These are phyloP conservation scores for Neosilurus mollespiculum DNA, from an alignment of 2,797 vertebrate species.

Conservation along the genomic window DNA sequence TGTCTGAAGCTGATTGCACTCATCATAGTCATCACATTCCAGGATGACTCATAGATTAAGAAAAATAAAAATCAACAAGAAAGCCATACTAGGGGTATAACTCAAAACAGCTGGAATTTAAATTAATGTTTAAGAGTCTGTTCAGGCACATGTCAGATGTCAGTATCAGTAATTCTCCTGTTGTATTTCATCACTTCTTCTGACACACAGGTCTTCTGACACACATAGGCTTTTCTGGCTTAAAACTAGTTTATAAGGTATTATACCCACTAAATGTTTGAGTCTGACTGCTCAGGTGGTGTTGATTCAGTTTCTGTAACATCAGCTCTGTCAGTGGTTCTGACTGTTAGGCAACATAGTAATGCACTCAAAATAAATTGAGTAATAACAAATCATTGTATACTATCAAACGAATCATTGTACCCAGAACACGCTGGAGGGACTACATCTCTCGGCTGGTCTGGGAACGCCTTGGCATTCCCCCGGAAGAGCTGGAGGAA, in stretches of 20 bases:
- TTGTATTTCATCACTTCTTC: neutral
- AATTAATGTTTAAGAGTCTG: neutral
- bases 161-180: neutral
- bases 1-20: conserved; percentile 22
- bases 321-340: neutral
- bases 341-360: neutral
- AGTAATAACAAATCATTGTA: no score
- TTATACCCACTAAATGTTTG: neutral
- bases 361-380: no score
- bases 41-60: conserved; percentile 13
- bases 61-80: neutral
- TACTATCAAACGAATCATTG: no score
- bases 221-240: neutral
- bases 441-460: no score
- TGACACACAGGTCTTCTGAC: neutral
- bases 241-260: conserved; percentile 5
- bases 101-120: neutral
- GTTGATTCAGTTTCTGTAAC: neutral
- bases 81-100: neutral
- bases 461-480: no score
- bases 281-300: neutral
- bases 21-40: neutral
- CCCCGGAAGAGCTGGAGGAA: no score
- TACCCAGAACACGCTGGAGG: no score
- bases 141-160: neutral